Evolutionary conservation across 2,888 invertebrate species (phyloP).

Genomic region (Drosophila mayaguana): DNA sequence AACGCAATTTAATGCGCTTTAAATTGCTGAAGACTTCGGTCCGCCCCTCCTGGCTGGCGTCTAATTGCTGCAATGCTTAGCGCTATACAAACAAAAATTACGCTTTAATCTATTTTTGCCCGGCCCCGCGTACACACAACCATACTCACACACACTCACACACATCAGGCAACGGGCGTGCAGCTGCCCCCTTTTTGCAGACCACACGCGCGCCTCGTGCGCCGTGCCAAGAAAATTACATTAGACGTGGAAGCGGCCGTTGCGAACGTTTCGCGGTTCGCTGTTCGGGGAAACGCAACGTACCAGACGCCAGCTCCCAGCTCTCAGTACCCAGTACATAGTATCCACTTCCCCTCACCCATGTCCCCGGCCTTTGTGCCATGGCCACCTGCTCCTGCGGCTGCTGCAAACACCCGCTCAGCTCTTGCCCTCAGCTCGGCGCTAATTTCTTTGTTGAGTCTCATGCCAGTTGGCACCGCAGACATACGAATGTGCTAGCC

Average conservation of each 20-base stretch:
- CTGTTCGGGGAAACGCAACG: constrained; percentile 31
- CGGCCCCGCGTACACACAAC: constrained; percentile 34
- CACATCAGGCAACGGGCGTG: constrained; percentile 12
- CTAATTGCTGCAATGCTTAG: constrained; percentile 75
- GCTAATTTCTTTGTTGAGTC: constrained; percentile 81
- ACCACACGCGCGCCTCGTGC: constrained; percentile 63
- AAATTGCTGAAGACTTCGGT: constrained; percentile 61
- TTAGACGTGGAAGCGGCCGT: constrained; percentile 62
- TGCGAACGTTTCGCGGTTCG: constrained; percentile 22
- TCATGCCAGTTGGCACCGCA: constrained; percentile 74
- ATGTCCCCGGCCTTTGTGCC: constrained; percentile 7
- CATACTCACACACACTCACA: constrained; percentile 30
- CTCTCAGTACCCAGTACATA: not conserved
- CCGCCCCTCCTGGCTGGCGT: constrained; percentile 20
- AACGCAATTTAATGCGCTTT: constrained; percentile 77
- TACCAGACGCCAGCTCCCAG: constrained; percentile 24
- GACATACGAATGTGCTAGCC: constrained; percentile 75
- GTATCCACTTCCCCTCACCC: not conserved
- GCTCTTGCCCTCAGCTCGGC: constrained; percentile 32
- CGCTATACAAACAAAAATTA: constrained; percentile 81
- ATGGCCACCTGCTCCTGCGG: constrained; percentile 51
- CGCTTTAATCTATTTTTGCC: constrained; percentile 79
- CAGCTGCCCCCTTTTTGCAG: constrained; percentile 41
- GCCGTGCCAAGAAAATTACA: constrained; percentile 75
- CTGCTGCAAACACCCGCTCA: constrained; percentile 18